phyloP scores from a whole-genome alignment of 2,113 vertebrate genomes.

The Pseudolaguvia tuberculata region DNA sequence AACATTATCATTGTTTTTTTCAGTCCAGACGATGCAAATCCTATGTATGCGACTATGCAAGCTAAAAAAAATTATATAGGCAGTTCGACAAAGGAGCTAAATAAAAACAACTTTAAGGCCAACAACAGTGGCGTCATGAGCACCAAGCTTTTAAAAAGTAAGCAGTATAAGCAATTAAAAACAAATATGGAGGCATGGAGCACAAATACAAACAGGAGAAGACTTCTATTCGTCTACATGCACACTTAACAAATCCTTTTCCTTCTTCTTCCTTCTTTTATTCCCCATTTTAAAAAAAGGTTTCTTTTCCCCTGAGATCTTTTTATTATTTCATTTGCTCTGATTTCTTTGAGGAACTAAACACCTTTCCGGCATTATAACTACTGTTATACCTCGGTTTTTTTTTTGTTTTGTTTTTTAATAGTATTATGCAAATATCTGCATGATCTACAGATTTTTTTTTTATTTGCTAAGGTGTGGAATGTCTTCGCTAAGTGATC shows the following conservation, averaged over 20 bases:
- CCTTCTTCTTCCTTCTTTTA: slow-evolving; percentile 26
- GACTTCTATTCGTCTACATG: slow-evolving; percentile 33
- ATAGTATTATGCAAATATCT: slow-evolving; percentile 22
- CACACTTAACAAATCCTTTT: slow-evolving; percentile 29
- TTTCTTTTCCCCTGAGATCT: slow-evolving; percentile 45
- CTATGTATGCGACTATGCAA: not conserved
- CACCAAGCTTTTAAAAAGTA: slow-evolving; percentile 43
- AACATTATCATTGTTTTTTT: not conserved
- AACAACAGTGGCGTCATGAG: slow-evolving; percentile 37
- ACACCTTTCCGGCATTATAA: slow-evolving; percentile 1
- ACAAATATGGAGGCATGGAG: slow-evolving; percentile 40
- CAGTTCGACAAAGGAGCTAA: slow-evolving; percentile 27
- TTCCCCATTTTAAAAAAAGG: slow-evolving; percentile 29
- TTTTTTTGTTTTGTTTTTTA: no score
- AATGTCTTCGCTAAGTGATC: slow-evolving; percentile 39
- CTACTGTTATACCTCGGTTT: slow-evolving; percentile 21
- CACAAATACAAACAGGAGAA: slow-evolving; percentile 44
- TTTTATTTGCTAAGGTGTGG: slow-evolving; percentile 26
- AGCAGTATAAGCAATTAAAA: slow-evolving; percentile 39
- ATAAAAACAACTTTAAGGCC: slow-evolving; percentile 43
- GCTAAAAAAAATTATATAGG: slow-evolving; percentile 18
- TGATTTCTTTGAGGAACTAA: slow-evolving; percentile 21
- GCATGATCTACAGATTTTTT: slow-evolving; percentile 32
- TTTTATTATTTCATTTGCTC: slow-evolving; percentile 27
- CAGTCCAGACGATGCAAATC: slow-evolving; percentile 1